These are phyloP conservation scores for Rhinolophus sinicus DNA, from an alignment of 2,113 vertebrate species.

Conservation along the genomic window DNA sequence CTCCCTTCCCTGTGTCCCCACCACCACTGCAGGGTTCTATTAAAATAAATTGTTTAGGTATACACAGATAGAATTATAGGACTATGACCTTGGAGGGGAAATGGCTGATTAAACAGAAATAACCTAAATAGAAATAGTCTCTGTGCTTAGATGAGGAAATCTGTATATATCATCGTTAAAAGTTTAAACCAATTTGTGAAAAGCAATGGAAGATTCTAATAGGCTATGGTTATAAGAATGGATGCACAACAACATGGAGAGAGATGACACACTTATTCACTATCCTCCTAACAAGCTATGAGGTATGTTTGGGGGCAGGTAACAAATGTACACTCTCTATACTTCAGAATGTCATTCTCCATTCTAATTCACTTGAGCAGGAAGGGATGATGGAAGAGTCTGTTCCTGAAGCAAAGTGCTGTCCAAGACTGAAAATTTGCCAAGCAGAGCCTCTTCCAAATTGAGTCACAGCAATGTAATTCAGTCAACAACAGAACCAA, in stretches of 20 bases:
- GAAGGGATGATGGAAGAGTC: not conserved
- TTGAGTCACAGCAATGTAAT: not conserved
- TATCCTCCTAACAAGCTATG: not conserved
- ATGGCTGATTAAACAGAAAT: not conserved
- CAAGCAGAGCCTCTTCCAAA: not conserved
- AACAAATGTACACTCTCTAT: conserved; percentile 38
- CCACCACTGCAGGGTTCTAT: not conserved
- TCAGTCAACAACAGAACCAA: not conserved
- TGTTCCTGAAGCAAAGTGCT: not conserved
- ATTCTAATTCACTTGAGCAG: conserved; percentile 34
- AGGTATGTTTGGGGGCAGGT: conserved; percentile 45
- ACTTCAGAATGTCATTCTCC: conserved; percentile 30
- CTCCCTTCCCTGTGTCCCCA: not conserved
- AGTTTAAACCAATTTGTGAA: conserved; percentile 47
- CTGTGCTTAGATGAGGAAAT: conserved; percentile 17
- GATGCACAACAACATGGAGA: conserved; percentile 10
- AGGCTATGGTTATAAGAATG: not conserved
- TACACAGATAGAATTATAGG: not conserved
- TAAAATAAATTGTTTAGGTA: not conserved
- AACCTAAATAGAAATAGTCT: not conserved
- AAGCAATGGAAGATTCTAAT: conserved; percentile 54
- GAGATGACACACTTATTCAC: not conserved
- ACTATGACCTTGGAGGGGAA: not conserved
- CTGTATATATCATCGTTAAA: conserved; percentile 43
- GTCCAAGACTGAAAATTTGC: not conserved